These are phyloP conservation scores for Myripristis murdjan DNA, from an alignment of 2,797 vertebrate genomes.

Conservation along the genomic window DNA sequence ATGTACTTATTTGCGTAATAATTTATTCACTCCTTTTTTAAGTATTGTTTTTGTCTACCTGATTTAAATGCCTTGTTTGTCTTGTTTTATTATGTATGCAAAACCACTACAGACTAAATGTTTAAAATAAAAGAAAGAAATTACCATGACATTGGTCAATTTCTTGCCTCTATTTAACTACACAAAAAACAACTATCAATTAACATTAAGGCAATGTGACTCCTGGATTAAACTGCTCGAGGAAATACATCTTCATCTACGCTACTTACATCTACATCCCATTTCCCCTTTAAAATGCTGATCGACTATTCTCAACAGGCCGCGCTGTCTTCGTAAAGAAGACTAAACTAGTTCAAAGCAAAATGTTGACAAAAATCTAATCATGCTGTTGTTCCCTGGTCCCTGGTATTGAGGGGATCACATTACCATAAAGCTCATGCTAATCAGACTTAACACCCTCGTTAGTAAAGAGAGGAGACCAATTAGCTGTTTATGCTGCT, in stretches of 20 bases:
- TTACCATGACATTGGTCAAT: not conserved
- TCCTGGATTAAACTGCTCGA: conserved; percentile 35
- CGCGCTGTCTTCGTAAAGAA: conserved; percentile 36
- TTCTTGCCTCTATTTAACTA: not conserved
- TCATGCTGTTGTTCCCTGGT: conserved; percentile 40
- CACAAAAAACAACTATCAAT: not conserved
- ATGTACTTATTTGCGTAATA: no score
- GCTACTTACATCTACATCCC: conserved; percentile 46
- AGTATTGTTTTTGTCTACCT: no score
- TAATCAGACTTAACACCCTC: conserved; percentile 54
- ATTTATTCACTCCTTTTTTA: no score
- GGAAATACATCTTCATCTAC: conserved; percentile 48
- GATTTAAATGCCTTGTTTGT: no score
- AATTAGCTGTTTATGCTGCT: conserved; percentile 56
- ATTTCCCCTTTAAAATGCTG: conserved; percentile 60
- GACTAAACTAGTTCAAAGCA: conserved; percentile 39
- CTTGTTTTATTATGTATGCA: no score
- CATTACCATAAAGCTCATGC: conserved; percentile 60
- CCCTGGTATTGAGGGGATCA: conserved; percentile 38
- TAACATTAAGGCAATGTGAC: conserved; percentile 25
- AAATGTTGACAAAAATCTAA: conserved; percentile 63
- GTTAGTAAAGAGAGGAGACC: conserved; percentile 44
- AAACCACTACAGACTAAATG: no score
- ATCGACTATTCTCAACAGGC: conserved; percentile 46
- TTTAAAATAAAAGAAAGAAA: no score